A percentile compares a stretch with the other conserved stretches of the same genome.
phyloP scores from a whole-genome alignment of 2,888 invertebrate genomes.

The Erynnis tages region DNA sequence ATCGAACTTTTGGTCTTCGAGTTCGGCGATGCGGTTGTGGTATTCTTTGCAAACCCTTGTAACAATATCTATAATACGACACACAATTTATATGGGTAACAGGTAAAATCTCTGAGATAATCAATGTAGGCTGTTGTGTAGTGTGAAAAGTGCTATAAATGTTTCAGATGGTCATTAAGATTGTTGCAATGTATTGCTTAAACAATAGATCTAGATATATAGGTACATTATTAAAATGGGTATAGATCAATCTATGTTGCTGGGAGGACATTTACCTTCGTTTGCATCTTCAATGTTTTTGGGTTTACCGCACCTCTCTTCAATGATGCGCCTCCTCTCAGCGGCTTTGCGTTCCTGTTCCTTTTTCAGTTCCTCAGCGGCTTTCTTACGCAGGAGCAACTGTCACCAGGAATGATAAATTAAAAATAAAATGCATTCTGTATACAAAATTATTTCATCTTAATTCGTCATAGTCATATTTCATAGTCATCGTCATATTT shows the following conservation, averaged over 20 bases:
- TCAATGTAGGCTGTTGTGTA: constrained; percentile 41
- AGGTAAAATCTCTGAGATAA: constrained; percentile 38
- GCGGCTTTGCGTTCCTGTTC: constrained; percentile 99
- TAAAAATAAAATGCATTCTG: neutral
- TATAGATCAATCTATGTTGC: constrained; percentile 19
- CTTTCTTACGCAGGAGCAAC: constrained; percentile 99
- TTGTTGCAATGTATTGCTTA: neutral
- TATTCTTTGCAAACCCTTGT: constrained; percentile 90
- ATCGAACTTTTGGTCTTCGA: constrained; percentile 99
- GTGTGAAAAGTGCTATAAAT: constrained; percentile 43
- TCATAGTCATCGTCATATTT: too few relatives aligned
- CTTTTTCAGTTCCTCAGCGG: constrained; percentile 99
- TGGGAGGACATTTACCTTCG: constrained; percentile 88
- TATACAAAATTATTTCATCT: too few relatives aligned
- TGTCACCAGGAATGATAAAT: constrained; percentile 54
- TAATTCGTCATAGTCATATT: too few relatives aligned
- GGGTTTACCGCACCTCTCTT: constrained; percentile 95
- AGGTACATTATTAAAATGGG: neutral
- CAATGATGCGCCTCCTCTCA: constrained; percentile 98
- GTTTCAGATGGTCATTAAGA: neutral
- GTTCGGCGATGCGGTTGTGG: constrained; percentile 91
- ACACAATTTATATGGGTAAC: constrained; percentile 53
- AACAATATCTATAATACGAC: constrained; percentile 86
- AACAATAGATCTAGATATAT: constrained; percentile 1
- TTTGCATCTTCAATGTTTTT: constrained; percentile 95